phyloP scores from a whole-genome alignment of 1,140 invertebrate genomes.

The Bactericera cockerelli region DNA sequence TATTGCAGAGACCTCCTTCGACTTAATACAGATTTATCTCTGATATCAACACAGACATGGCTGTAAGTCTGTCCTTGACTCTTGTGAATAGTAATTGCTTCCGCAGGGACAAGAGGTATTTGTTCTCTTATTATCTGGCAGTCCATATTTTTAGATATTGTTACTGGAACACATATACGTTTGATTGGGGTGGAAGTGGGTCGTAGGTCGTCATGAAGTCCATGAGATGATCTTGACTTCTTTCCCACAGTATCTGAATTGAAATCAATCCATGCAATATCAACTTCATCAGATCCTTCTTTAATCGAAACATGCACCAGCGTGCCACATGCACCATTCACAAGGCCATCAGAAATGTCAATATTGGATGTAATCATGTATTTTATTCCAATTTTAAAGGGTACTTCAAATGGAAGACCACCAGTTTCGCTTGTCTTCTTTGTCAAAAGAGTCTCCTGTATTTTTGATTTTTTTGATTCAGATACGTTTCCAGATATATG shows the following conservation, averaged over 20 bases:
- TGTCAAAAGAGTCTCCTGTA: not conserved
- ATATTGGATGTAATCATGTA: slow-evolving; percentile 28
- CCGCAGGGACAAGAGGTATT: slow-evolving; percentile 19
- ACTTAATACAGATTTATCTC: not conserved
- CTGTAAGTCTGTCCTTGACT: slow-evolving; percentile 21
- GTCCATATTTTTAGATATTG: not conserved
- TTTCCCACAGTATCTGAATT: not conserved
- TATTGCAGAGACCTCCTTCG: not conserved
- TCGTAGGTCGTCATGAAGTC: not conserved
- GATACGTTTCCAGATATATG: not conserved
- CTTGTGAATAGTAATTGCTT: slow-evolving; percentile 22
- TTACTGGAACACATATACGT: not conserved
- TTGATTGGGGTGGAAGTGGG: not conserved
- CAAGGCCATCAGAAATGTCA: slow-evolving; percentile 25
- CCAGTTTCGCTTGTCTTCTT: not conserved
- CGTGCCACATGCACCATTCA: slow-evolving; percentile 25
- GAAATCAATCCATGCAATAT: not conserved
- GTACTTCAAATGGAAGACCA: not conserved
- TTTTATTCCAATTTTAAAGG: not conserved
- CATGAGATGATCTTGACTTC: not conserved
- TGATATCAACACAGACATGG: not conserved
- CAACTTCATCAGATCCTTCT: too few species aligned
- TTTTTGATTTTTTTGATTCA: not conserved
- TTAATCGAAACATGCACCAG: not conserved
- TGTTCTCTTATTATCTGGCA: slow-evolving; percentile 17